phyloP scores from a whole-genome alignment of 1,140 invertebrate species.

The Drosophila willistoni region DNA sequence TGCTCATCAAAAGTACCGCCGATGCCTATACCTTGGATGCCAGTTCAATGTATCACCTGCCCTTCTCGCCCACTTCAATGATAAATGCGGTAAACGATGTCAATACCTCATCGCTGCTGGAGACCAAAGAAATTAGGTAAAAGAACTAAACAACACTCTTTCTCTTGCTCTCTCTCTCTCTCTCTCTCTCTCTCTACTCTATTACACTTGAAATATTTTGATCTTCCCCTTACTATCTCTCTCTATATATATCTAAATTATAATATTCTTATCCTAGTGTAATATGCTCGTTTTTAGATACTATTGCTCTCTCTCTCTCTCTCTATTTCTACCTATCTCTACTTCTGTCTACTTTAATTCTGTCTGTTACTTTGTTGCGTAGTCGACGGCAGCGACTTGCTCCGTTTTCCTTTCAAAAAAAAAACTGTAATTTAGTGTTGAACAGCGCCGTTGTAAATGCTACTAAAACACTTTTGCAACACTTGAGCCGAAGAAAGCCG shows the following conservation, averaged over 20 bases:
- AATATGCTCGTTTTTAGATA: constrained; percentile 43
- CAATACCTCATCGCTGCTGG: constrained; percentile 76
- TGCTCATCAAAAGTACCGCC: constrained; percentile 74
- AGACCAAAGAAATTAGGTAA: constrained; percentile 83
- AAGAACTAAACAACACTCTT: constrained; percentile 39
- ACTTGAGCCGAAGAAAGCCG: constrained; percentile 30
- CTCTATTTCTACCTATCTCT: constrained; percentile 25
- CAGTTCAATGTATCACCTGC: constrained; percentile 80
- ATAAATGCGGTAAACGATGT: constrained; percentile 82
- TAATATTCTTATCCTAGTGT: constrained; percentile 30
- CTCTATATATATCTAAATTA: constrained; percentile 16
- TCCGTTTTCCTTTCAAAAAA: constrained; percentile 37
- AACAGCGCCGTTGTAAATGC: constrained; percentile 50
- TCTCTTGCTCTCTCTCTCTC: constrained; percentile 34
- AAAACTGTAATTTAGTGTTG: constrained; percentile 57
- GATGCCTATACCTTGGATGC: constrained; percentile 76
- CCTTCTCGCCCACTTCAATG: constrained; percentile 82
- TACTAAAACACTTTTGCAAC: constrained; percentile 42
- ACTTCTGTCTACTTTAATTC: constrained; percentile 23
- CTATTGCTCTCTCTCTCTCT: constrained; percentile 36
- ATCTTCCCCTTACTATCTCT: constrained; percentile 9
- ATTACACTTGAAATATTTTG: constrained; percentile 16
- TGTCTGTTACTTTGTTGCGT: constrained; percentile 44
- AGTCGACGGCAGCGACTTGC: constrained; percentile 41
- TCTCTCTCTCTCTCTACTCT: background rate